Base-by-base conservation (phyloP, 2,888 invertebrate genomes). In the Eulithis prunata region DNA sequence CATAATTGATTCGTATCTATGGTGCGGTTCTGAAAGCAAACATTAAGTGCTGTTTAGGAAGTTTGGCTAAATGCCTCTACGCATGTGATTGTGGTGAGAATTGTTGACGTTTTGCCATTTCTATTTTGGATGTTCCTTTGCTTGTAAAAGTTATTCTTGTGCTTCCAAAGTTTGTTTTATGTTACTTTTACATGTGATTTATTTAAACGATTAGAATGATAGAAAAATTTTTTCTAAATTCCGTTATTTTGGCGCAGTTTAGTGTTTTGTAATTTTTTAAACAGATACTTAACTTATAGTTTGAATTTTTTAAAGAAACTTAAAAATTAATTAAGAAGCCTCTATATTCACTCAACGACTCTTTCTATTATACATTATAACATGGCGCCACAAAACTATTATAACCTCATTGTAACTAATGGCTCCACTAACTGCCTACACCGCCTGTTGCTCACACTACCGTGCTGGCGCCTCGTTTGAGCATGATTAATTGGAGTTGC, bases 1-100 rank as follows among this genome's bases (percentile, higher is more conserved):
- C 88, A 87, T 88, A 85, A 87, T 89, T 88, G 84, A 86, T 88
- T 86, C 74, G 77, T 77, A 76, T 78, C 76, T 74, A 73, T 74
- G 64, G 67, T 71, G 74, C 71, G 71, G 69, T 67, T 57, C 84
- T 84, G 82, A 68, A 78, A 83, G 74, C 75, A 79, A 80, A 80
- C 70, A 75, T 73, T 70, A 71, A 70, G 70, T 69, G 69, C 46
- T 67, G 69, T 72, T 71, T 68, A 65, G 64, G 53, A 68, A 71
- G 64, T 74, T 74, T 74, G 66, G 67, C 54, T 62, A 68, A 70
- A 69, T 66, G 70, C 38, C 64, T 56, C 54, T 54, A 69, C 62
- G 65, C 65, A 68, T 69, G 68, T 53, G 47, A 64, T 55, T 43
- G 47, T 47, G 60, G 62, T 62, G 59, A 32, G 12, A 46, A 65